A percentile compares a stretch with the other conserved stretches of the same genome.
Conservation (phyloP, 2,888 invertebrate species). For the Callyntrura sp. region DNA sequence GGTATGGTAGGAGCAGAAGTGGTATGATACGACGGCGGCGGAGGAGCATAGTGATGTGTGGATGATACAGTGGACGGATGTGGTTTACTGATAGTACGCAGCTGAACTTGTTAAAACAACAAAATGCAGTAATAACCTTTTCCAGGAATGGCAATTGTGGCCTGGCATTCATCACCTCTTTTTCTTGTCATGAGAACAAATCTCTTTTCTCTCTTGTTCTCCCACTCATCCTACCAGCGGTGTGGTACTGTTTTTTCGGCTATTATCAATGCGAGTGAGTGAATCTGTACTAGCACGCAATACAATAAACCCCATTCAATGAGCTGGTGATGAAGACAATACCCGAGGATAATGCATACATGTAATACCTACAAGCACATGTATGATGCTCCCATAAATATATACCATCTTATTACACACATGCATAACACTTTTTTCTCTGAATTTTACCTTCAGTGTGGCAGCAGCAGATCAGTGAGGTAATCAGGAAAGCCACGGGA, state of each 20-base stretch:
- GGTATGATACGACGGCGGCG: background rate
- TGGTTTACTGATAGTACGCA: slow-evolving; percentile 36
- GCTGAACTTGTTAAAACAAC: slow-evolving; percentile 52
- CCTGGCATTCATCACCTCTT: slow-evolving; percentile 60
- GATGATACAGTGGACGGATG: slow-evolving; percentile 36
- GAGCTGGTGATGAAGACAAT: slow-evolving; percentile 39
- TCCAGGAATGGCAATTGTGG: slow-evolving; percentile 57
- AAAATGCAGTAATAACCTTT: slow-evolving; percentile 69
- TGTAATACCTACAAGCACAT: background rate
- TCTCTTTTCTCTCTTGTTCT: slow-evolving; percentile 15
- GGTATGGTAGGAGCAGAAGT: background rate
- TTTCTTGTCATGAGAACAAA: slow-evolving; percentile 70
- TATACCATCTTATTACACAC: background rate
- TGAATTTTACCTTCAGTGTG: slow-evolving; percentile 22
- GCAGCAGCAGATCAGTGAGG: background rate
- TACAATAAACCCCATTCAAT: slow-evolving; percentile 28
- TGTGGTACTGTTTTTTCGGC: background rate
- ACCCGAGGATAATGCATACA: background rate
- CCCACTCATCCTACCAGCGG: background rate
- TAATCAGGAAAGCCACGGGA: background rate
- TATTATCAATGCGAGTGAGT: background rate
- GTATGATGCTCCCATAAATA: background rate
- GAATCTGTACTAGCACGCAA: slow-evolving; percentile 24
- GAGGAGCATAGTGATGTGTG: background rate
- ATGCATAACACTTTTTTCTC: background rate